Conservation (phyloP, 2,888 invertebrate species). For the Nomada ruficornis region DNA sequence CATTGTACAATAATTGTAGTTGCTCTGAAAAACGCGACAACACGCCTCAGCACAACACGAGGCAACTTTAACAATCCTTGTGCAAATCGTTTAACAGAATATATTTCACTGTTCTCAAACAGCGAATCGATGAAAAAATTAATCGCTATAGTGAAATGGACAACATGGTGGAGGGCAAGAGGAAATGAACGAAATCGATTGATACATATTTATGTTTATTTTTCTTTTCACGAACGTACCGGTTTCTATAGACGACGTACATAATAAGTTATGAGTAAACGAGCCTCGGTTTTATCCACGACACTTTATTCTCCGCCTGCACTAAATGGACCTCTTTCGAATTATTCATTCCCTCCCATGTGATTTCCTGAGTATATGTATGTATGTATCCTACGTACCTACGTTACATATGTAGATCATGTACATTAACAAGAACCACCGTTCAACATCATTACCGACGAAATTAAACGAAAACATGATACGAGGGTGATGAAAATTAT, state of each 20-base stretch:
- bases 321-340: slow-evolving; percentile 41
- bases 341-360: slow-evolving; percentile 1
- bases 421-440: neutral
- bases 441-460: neutral
- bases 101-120: neutral
- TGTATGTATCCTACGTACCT: neutral
- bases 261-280: slow-evolving; percentile 84
- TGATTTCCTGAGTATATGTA: slow-evolving; percentile 36
- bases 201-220: slow-evolving; percentile 83
- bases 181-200: slow-evolving; percentile 71
- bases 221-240: slow-evolving; percentile 83
- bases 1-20: neutral
- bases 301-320: slow-evolving; percentile 63
- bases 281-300: slow-evolving; percentile 82
- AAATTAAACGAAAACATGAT: slow-evolving; percentile 7
- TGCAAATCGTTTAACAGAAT: neutral
- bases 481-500: neutral
- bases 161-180: slow-evolving; percentile 31
- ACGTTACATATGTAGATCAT: neutral
- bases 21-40: neutral
- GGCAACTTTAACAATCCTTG: slow-evolving; percentile 2
- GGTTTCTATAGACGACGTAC: slow-evolving; percentile 82
- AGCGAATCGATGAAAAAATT: neutral
- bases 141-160: neutral
- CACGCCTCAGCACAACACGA: slow-evolving; percentile 59